Evolutionary conservation across 1,140 invertebrate species (phyloP).

Genomic region (Apis laboriosa): DNA sequence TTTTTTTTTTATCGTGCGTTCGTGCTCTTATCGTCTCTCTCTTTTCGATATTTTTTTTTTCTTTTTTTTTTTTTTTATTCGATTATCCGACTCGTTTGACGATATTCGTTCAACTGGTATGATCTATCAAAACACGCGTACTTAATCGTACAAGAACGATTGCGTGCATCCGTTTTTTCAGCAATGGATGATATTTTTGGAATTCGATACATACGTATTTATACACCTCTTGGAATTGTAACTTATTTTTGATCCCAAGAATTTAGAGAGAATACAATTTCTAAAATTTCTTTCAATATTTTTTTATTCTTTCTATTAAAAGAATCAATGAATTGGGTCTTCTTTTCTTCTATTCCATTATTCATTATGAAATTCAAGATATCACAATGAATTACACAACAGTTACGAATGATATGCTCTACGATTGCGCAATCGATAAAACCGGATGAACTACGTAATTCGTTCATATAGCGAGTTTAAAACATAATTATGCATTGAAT

Average conservation of each 20-base stretch:
- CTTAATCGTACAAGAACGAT: slow-evolving; percentile 50
- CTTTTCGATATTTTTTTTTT: not conserved
- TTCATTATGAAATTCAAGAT: not conserved
- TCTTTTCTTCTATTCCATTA: not conserved
- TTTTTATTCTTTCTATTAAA: no score
- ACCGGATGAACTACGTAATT: slow-evolving; percentile 15
- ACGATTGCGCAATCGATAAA: slow-evolving; percentile 34
- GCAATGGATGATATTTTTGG: not conserved
- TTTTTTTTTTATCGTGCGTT: slow-evolving; percentile 29
- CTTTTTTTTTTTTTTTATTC: not conserved
- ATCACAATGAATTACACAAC: slow-evolving; percentile 37
- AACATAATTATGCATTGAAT: no score
- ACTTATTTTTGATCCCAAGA: no score
- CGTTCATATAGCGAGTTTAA: no score
- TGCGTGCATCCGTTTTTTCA: not conserved
- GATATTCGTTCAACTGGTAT: slow-evolving; percentile 28
- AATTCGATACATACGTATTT: not conserved
- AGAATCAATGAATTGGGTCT: no score
- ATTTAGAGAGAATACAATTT: no score
- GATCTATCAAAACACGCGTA: slow-evolving; percentile 13
- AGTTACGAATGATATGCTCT: not conserved
- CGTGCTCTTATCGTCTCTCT: slow-evolving; percentile 14
- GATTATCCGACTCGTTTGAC: not conserved
- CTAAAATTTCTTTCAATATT: no score
- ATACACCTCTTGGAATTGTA: no score